Base-by-base conservation (phyloP, 2,888 invertebrate species). In the Theretra japonica region DNA sequence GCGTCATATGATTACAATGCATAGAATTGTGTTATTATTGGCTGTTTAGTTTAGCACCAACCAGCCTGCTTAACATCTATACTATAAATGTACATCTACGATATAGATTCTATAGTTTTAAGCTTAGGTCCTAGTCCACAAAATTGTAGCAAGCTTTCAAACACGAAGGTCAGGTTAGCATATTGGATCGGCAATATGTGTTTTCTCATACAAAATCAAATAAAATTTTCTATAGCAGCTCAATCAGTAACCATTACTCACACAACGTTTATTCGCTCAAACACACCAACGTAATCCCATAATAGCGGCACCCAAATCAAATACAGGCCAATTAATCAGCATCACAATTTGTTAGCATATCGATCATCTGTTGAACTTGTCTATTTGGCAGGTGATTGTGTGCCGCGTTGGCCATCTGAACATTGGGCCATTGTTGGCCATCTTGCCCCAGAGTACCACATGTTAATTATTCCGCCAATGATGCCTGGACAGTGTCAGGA, bases 401-500 rank as follows among this genome's bases (percentile, higher is more conserved):
- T 75, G 77, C 79, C 80, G 80, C 81, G 84, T 77, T 81, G 83
- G 78, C 81, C 80, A 75, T 73, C 72, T 76, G 77, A 79, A 83
- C 84, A 83, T 77, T 75, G 73, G 74, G 75, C 82, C 71, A 86
- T 86, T 88, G 87, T 85, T 74, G 75, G 76, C 73, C 62, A n/a
- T 68, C 73, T 73, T 74, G 76, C 77, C 75, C 75, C 75, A 73
- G 77, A 77, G 79, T 79, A 82, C 86, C 83, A 87, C 90, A 87
- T 83, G 89, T 88, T 90, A 88, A 90, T 90, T 90, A 90, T 86
- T 75, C 81, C 74, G 75, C 75, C 81, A 85, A 83, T 86, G 87
- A 88, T 83, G 85, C 80, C 84, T 83, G 76, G 80, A 75, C 76
- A 78, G 79, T 89, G 88, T 89, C 89, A 88, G 77, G 77, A 82